Evolutionary conservation across 2,888 invertebrate species (phyloP).

Genomic region (Frankliniella intonsa): DNA sequence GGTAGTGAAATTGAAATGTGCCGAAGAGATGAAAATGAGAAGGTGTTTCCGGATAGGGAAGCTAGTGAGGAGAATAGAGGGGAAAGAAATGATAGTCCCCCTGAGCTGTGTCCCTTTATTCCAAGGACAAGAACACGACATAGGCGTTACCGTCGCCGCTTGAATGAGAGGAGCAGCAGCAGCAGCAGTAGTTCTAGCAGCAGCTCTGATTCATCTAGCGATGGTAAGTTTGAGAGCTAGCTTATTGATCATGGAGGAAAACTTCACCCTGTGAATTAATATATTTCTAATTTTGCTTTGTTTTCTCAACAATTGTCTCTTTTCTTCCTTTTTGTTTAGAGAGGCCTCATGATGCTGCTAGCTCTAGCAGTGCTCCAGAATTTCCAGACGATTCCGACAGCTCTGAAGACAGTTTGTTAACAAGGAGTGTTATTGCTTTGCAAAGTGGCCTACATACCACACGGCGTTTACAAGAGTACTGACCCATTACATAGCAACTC

Average conservation of each 20-base stretch:
- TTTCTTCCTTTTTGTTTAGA: background rate
- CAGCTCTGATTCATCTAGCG: background rate
- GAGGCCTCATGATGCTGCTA: background rate
- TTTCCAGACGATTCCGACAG: constrained; percentile 31
- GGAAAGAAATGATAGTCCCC: constrained; percentile 31
- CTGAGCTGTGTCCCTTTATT: constrained; percentile 2
- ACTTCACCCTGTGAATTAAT: background rate
- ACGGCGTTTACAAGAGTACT: no score
- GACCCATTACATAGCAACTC: no score
- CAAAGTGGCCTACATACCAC: no score
- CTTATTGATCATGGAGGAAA: background rate
- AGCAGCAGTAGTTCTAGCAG: constrained; percentile 29
- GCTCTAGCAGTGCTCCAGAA: constrained; percentile 10
- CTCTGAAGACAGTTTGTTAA: background rate
- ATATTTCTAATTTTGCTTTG: background rate
- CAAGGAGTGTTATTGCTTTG: no score
- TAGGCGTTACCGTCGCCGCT: constrained; percentile 25
- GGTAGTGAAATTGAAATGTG: constrained; percentile 35
- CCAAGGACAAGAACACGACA: constrained; percentile 27
- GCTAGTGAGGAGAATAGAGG: constrained; percentile 33
- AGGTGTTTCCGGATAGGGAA: constrained; percentile 29
- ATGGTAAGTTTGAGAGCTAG: background rate
- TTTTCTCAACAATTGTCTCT: background rate
- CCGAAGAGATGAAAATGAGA: background rate
- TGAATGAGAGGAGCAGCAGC: constrained; percentile 28